Evolutionary conservation across 37 sponge, comb jelly and placozoan species (phyloP), one percentile per base, ranked within the genome.

Genomic region (Halichondria panicea): DNA sequence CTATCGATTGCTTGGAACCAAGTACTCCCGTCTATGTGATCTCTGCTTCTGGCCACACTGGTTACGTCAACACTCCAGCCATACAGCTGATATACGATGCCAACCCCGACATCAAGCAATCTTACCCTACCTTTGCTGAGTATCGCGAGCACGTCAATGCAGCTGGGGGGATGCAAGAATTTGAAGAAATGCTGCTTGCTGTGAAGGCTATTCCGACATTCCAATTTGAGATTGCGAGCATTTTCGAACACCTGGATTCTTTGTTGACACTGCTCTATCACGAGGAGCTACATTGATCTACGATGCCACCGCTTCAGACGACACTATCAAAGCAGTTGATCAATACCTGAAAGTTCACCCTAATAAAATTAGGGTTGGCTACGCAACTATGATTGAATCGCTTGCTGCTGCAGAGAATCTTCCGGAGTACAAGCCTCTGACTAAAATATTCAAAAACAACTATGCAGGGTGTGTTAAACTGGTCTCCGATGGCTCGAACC

Each of bases 271-370:
- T 27, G 71, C 71, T 45, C 8, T 12, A 28, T 13, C 7, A 70
- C 71, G 71, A 12, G 71, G 71, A 12, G 71, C 45, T 25, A 70
- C 71, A 45, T 33, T 70, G 71, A 21, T 70, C 53, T 70, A 70
- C 32, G 71, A 70, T 24, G 71, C 71, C n/a, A n/a, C n/a, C n/a
- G n/a, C n/a, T n/a, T n/a, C n/a, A n/a, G n/a, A n/a, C n/a, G n/a
- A n/a, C n/a, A n/a, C n/a, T n/a, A n/a, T n/a, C n/a, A n/a, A n/a
- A n/a, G n/a, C n/a, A n/a, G n/a, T n/a, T n/a, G n/a, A n/a, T n/a
- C n/a, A n/a, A n/a, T n/a, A n/a, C n/a, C n/a, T n/a, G n/a, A n/a
- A n/a, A n/a, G n/a, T n/a, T n/a, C n/a, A n/a, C n/a, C n/a, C n/a
- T n/a, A n/a, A n/a, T n/a, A n/a, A n/a, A n/a, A n/a, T n/a, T n/a